phyloP scores from a whole-genome alignment of 2,888 invertebrate genomes.

The Sesamia inferens region DNA sequence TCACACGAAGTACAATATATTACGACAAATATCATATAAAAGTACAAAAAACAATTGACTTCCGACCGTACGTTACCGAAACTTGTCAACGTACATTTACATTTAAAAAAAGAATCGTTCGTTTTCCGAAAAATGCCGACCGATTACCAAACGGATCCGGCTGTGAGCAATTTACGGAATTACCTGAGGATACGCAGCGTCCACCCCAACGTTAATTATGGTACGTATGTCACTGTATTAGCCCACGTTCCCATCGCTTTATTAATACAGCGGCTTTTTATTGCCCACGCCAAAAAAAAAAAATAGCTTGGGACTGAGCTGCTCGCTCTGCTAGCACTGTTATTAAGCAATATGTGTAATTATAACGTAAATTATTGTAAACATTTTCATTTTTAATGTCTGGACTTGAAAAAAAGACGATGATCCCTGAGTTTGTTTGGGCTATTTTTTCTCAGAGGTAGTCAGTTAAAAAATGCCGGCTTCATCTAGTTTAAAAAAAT shows the following conservation, averaged over 20 bases:
- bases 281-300: too few species aligned
- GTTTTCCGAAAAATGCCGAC: constrained; percentile 66
- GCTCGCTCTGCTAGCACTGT: too few species aligned
- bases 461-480: too few species aligned
- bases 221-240: constrained; percentile 79
- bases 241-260: background rate
- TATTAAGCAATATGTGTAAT: too few species aligned
- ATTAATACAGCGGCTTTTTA: background rate
- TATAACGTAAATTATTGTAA: too few species aligned
- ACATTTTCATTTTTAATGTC: too few species aligned
- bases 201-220: constrained; percentile 94
- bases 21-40: constrained; percentile 59
- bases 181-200: constrained; percentile 93
- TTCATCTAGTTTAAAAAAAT: too few species aligned
- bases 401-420: too few species aligned
- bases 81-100: background rate
- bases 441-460: too few species aligned
- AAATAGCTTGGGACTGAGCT: too few species aligned
- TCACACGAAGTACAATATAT: constrained; percentile 44
- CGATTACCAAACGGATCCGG: constrained; percentile 77
- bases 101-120: constrained; percentile 7
- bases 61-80: background rate
- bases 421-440: too few species aligned
- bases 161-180: constrained; percentile 92
- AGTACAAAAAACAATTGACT: constrained; percentile 1